phyloP scores from a whole-genome alignment of 2,113 vertebrate species.

The Onychorhynchus coronatus region DNA sequence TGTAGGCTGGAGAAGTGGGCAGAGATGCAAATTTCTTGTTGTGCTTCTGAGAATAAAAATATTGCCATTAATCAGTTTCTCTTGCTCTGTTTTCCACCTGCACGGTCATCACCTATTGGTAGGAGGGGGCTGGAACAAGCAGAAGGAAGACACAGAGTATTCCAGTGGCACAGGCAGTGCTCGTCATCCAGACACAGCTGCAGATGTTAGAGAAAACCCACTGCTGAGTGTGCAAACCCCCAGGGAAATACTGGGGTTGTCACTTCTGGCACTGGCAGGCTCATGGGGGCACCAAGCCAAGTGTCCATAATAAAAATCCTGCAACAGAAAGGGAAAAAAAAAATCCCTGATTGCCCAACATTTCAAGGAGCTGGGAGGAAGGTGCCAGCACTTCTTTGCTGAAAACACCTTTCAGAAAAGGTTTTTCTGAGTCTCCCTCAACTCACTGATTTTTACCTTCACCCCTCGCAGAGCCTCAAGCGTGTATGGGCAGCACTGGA shows the following conservation, averaged over 20 bases:
- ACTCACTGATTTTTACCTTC: not conserved
- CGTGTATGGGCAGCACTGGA: not conserved
- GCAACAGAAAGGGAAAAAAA: not conserved
- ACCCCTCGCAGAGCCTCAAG: not conserved
- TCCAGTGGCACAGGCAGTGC: not conserved
- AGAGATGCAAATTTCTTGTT: not conserved
- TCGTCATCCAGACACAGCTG: not conserved
- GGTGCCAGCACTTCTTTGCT: not conserved
- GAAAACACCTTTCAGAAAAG: not conserved
- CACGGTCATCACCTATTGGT: not conserved
- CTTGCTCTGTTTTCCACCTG: not conserved
- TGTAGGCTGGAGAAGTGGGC: not conserved
- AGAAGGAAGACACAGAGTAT: not conserved
- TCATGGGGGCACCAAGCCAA: not conserved
- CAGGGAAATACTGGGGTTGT: not conserved
- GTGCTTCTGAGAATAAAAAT: not conserved
- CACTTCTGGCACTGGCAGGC: not conserved
- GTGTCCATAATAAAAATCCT: not conserved
- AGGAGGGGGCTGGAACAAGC: not conserved
- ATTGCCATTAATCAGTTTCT: not conserved
- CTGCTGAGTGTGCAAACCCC: not conserved
- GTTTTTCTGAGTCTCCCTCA: not conserved
- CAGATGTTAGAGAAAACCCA: not conserved
- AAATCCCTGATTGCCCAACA: not conserved
- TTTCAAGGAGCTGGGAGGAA: not conserved